Base-by-base conservation (phyloP, 2,113 vertebrate species). In the Entelurus aequoreus region DNA sequence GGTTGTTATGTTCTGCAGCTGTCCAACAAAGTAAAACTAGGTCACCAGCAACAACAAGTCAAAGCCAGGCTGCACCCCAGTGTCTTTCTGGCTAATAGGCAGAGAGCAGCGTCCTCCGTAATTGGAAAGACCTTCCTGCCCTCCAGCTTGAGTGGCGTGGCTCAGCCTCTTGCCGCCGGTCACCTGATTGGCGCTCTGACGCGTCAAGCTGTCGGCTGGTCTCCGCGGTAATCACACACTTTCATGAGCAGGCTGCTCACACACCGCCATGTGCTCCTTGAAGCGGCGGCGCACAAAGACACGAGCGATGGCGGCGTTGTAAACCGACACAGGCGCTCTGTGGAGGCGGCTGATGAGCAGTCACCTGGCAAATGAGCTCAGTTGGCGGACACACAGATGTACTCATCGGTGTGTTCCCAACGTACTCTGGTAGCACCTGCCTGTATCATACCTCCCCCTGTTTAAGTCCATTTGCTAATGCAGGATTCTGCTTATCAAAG, bases 81-180 rank as follows among this genome's bases (percentile, higher is more conserved):
- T 74, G 79, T 74, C 47, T 2, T 51, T 60, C 40, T 49, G 13
- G 11, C 70, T 72, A 66, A 74, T 80, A 77, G 73, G 53, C 56
- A 28, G 46, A 58, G 62, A 72, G 69, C 52, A 36, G 48, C 36
- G 70, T 8, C 5, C 9, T 40, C 57, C 60, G 69, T 87, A 83
- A 84, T 80, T 83, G 75, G 70, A 50, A 69, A 69, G 65, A 74
- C 53, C 66, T 71, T 71, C 59, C 76, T 63, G 55, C 54, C 69
- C 54, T 48, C 53, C 1, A 66, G 65, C 38, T 71, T 73, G 78
- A 87, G 60, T 60, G 83, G 69, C 70, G 55, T 36, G 63, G 51
- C 66, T 72, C 58, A 10, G 57, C 68, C 11, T 12, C 60, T 0
- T 21, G 40, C 28, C 72, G 66, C 66, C 58, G 46, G 70, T 51